phyloP scores from a whole-genome alignment of 2,113 vertebrate genomes.

The Numida meleagris region DNA sequence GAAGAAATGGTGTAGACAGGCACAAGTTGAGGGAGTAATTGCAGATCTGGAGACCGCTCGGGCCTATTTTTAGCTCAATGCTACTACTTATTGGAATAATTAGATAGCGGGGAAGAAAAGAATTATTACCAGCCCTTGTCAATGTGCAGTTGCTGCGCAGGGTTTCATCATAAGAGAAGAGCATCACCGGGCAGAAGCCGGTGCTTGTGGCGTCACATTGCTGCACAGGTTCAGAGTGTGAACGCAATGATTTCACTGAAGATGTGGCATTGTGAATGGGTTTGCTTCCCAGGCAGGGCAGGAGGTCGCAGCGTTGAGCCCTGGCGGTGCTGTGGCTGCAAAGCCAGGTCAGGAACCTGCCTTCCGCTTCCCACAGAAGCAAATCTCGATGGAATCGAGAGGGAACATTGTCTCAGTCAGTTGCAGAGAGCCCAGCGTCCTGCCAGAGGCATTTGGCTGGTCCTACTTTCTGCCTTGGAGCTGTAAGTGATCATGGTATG shows the following conservation, averaged over 20 bases:
- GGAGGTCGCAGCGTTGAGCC: accelerated
- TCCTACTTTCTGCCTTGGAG: not conserved
- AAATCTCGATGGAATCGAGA: not conserved
- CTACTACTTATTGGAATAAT: not conserved
- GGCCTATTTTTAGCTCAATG: not conserved
- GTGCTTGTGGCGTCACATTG: accelerated
- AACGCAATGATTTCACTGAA: not conserved
- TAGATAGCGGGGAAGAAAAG: not conserved
- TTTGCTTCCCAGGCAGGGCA: not conserved
- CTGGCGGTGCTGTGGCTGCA: not conserved
- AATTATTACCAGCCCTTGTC: not conserved
- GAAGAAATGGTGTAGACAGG: not conserved
- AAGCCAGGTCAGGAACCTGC: not conserved
- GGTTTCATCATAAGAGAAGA: not conserved
- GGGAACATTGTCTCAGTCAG: accelerated
- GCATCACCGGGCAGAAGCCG: accelerated
- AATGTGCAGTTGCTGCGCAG: not conserved
- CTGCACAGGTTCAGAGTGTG: not conserved
- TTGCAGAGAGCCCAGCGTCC: not conserved
- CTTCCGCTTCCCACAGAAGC: not conserved
- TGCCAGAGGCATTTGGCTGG: not conserved
- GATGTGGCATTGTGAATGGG: not conserved
- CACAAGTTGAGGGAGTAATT: not conserved
- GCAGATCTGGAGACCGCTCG: not conserved
- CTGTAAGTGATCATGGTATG: not conserved